Conservation (phyloP, 2,888 invertebrate genomes). For the Ennomos quercinarius region DNA sequence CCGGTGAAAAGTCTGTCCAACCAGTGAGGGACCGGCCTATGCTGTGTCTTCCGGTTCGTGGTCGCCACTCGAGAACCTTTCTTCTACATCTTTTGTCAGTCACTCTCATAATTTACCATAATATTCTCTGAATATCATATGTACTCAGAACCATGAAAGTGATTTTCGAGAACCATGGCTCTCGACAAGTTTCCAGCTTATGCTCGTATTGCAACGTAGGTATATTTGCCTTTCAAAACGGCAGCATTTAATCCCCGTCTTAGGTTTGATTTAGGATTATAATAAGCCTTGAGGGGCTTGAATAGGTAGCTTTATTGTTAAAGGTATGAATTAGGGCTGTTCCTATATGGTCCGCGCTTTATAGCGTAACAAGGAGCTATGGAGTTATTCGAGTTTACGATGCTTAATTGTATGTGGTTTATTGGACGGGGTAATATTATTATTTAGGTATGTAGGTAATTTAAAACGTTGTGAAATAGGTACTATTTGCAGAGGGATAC, state of each 20-base stretch:
- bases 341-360: constrained; percentile 20
- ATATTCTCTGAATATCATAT: no score
- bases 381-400: constrained; percentile 25
- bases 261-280: constrained; percentile 17
- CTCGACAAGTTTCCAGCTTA: no score
- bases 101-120: no score
- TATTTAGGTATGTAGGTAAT: background rate
- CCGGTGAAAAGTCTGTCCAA: no score
- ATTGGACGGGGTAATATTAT: constrained; percentile 11
- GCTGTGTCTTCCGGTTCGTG: background rate
- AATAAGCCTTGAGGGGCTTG: constrained; percentile 10
- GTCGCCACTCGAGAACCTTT: constrained; percentile 1
- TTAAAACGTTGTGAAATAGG: no score
- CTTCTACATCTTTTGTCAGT: no score
- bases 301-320: constrained; percentile 27
- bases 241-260: constrained; percentile 1
- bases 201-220: no score
- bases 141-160: no score
- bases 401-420: constrained; percentile 25
- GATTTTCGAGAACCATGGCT: no score
- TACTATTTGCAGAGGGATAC: no score
- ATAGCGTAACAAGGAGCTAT: constrained; percentile 11
- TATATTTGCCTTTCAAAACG: constrained; percentile 6
- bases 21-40: no score
- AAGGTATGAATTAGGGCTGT: constrained; percentile 15